Conservation (phyloP, 2,113 vertebrate species). For the Neoarius graeffei region DNA sequence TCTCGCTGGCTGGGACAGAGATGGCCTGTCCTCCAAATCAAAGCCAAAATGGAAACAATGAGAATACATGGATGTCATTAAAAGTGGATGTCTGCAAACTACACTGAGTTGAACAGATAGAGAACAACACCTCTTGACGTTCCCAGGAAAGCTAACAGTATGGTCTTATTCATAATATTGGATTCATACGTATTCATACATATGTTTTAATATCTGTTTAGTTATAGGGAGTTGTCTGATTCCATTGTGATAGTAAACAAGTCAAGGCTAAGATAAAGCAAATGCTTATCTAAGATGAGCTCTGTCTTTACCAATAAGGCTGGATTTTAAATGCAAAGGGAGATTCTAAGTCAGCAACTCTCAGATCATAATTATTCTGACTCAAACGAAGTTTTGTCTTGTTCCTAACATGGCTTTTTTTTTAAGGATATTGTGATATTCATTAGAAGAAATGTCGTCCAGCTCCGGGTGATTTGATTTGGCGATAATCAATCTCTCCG, state of each 20-base stretch:
- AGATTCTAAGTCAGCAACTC: background rate
- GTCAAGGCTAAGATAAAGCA: background rate
- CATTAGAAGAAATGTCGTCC: too few relatives aligned
- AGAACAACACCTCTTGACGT: conserved; percentile 24
- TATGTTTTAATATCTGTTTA: background rate
- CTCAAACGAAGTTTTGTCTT: too few relatives aligned
- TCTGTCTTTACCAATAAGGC: background rate
- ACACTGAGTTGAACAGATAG: background rate
- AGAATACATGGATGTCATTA: conserved; percentile 50
- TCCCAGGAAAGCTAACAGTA: conserved; percentile 61
- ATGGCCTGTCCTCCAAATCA: conserved; percentile 23
- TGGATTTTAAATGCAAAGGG: background rate
- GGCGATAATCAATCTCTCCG: too few relatives aligned
- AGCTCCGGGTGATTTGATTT: too few relatives aligned
- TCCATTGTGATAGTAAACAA: background rate
- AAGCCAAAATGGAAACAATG: conserved; percentile 49
- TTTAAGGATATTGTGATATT: too few relatives aligned
- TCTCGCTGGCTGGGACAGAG: conserved; percentile 17
- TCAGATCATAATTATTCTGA: too few relatives aligned
- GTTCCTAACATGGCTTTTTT: too few relatives aligned
- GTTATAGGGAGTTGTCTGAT: background rate
- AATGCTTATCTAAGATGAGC: background rate
- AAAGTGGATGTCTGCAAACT: conserved; percentile 19
- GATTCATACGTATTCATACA: background rate
- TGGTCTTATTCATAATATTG: conserved; percentile 36